Conservation (phyloP, 1,140 invertebrate species). For the Caenorhabditis briggsae region DNA sequence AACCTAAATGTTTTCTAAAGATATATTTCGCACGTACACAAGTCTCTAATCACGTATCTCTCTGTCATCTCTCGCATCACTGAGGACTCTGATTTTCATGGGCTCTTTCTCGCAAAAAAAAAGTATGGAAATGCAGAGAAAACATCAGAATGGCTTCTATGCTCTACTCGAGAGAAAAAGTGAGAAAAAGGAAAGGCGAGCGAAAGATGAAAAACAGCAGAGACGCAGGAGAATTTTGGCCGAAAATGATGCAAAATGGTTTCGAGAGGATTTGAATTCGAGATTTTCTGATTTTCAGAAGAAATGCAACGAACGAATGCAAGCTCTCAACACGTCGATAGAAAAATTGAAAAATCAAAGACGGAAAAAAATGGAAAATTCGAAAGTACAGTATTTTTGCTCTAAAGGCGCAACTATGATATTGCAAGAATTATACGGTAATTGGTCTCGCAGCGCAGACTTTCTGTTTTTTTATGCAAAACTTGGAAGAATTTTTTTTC, state of each 20-base stretch:
- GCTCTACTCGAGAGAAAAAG: not conserved
- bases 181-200: not conserved
- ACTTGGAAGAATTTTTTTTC: too few relatives aligned
- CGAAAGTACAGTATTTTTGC: too few relatives aligned
- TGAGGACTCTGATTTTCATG: not conserved
- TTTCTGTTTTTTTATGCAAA: too few relatives aligned
- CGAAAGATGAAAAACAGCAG: not conserved
- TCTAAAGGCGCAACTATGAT: too few relatives aligned
- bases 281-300: not conserved
- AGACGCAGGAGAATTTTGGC: not conserved
- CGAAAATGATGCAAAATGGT: constrained; percentile 6
- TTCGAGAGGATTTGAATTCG: too few relatives aligned
- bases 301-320: not conserved
- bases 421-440: too few relatives aligned
- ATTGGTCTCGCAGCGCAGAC: too few relatives aligned
- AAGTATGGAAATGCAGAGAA: not conserved
- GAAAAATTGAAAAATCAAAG: not conserved
- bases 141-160: not conserved
- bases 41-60: constrained; percentile 35
- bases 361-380: too few relatives aligned
- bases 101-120: not conserved
- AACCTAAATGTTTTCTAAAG: not conserved
- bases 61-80: not conserved
- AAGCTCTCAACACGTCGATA: not conserved
- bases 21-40: constrained; percentile 17